phyloP scores from a whole-genome alignment of 2,113 vertebrate species.

The Todiramphus saurophagus region DNA sequence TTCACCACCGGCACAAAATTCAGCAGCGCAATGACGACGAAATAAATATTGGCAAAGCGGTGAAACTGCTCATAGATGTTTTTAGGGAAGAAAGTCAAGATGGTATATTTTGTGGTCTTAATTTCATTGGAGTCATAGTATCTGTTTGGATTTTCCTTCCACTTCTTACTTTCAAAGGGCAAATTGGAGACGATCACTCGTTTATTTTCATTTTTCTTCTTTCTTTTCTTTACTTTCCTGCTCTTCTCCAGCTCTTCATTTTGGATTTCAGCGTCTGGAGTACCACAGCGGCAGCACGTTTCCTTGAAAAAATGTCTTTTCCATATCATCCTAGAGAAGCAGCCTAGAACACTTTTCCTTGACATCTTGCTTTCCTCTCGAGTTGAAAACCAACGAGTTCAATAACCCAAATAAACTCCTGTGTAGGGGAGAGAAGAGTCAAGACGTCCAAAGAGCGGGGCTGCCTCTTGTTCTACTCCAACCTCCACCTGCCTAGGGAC shows the following conservation, averaged over 20 bases:
- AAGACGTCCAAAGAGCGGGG: background rate
- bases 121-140: constrained; percentile 81
- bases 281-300: background rate
- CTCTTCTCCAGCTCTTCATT: constrained; percentile 57
- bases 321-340: constrained; percentile 36
- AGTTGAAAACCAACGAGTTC: background rate
- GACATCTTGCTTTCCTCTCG: constrained; percentile 51
- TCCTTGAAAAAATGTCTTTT: constrained; percentile 37
- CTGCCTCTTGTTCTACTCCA: constrained; percentile 21
- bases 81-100: constrained; percentile 86
- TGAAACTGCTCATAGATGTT: constrained; percentile 91
- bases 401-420: background rate
- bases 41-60: constrained; percentile 91
- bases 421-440: background rate
- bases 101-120: constrained; percentile 91
- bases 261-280: constrained; percentile 61
- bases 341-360: background rate
- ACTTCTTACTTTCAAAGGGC: constrained; percentile 72
- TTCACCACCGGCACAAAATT: constrained; percentile 90
- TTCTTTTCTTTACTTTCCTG: constrained; percentile 69
- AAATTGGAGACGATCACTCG: constrained; percentile 84
- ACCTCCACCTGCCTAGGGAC: constrained; percentile 46
- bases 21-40: constrained; percentile 82
- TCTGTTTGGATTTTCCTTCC: constrained; percentile 84
- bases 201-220: constrained; percentile 75